Conservation (phyloP, 2,113 vertebrate genomes). For the Actinemys pallida region DNA sequence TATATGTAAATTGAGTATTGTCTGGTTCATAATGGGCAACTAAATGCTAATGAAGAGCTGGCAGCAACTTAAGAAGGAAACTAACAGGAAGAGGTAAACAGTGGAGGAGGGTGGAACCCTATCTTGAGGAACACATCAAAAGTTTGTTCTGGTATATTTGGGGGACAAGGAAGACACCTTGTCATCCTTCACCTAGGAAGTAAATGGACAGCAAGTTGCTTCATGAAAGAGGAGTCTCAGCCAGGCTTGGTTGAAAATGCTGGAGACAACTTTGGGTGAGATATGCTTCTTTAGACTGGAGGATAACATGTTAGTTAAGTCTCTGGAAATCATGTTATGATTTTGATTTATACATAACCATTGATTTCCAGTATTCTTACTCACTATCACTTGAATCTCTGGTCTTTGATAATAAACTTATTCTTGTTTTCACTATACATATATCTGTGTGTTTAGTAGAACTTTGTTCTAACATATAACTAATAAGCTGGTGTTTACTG, state of each 20-base stretch:
- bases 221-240: no score
- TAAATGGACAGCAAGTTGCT: no score
- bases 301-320: not conserved
- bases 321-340: not conserved
- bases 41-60: not conserved
- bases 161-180: no score
- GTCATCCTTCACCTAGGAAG: no score
- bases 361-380: not conserved
- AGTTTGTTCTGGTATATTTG: not conserved
- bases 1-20: no score
- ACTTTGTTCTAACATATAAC: not conserved
- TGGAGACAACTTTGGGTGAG: not conserved
- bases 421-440: not conserved
- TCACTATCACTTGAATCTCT: not conserved
- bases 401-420: not conserved
- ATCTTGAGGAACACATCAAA: not conserved
- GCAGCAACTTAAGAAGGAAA: not conserved
- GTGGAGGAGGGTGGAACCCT: not conserved
- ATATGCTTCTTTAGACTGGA: not conserved
- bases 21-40: no score
- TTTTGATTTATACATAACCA: not conserved
- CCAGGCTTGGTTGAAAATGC: no score
- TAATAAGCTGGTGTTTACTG: not conserved
- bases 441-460: not conserved
- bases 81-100: not conserved